Evolutionary conservation across 30 jellyfish, hydroid and myxozoan genomes (phyloP), one percentile per base, ranked within the genome.

Genomic region (Turritopsis dohrnii): DNA sequence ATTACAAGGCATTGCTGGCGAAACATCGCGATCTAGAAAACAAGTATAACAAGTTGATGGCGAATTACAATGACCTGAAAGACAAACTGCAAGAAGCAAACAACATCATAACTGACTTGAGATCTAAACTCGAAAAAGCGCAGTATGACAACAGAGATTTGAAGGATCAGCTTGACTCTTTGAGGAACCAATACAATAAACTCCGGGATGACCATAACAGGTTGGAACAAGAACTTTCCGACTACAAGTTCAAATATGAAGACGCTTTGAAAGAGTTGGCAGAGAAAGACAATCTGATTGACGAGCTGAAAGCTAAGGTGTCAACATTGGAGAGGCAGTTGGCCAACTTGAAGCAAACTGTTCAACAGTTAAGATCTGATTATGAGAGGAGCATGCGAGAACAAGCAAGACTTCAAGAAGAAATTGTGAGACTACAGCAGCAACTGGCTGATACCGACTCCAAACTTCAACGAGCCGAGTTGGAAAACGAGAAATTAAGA

Each of bases 331-430:
- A 93, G 52, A 79, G 95, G 54, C 96, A 85, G 71, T 82, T 93
- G 73, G 85, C 90, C 69, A 88, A 66, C 76, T 89, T 79, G 81
- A 93, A 93, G 71, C 98, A 93, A 71, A 85, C 91, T 3, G 28
- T 93, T 52, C 74, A 75, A 54, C 96, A 93, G 73, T 75, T 88
- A 20, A 90, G 96, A 31, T 75, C 73, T 17, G 98, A 88, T 80
- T 93, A 93, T 83, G 96, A 93, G 54, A 79, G 95, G 21, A 93
- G 98, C 87, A 93, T 85, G 84, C 84, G 96, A 28, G 98, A 93
- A 75, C 88, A 89, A 65, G 74, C 82, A 18, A 87, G 97, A 5
- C 94, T 93, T 3, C 96, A 93, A 71, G 96, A 88, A 52, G 98
- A 93, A 65, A 77, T 93, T 23, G 88, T 83, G 66, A 90, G 76